Evolutionary conservation across 2,113 vertebrate genomes (phyloP), one percentile per base, ranked within the genome.

Genomic region (Holacanthus passer): DNA sequence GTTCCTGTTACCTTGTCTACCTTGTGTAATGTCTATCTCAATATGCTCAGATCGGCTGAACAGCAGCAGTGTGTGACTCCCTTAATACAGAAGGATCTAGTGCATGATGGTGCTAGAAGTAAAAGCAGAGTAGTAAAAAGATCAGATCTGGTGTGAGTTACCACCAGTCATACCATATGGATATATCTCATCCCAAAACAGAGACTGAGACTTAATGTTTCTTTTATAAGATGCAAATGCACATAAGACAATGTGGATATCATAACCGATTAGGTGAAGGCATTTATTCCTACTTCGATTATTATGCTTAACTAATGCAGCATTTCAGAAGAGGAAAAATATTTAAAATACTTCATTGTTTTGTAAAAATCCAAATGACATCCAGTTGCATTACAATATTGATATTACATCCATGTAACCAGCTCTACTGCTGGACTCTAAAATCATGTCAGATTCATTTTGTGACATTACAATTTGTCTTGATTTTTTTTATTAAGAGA

Each of bases 251-350:
- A 56, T 1, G 4, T 76, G 27, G 39, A 45, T 45, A 3, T n/a
- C 2, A 59, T 10, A 22, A 22, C 6, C 0, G 0, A 13, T 10
- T 3, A 47, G 4, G 14, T 39, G 4, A n/a, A 29, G 11, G 12
- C 4, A 39, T 48, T 37, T 2, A 39, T 56, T 65, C 20, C 17
- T 22, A 12, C 1, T 35, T 50, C 3, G 32, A 3, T 12, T 19
- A 24, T 9, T 17, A 37, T 9, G 19, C 19, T 53, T 0, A 27
- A 47, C 1, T 52, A 41, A 14, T 31, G 7, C 11, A 22, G 39
- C 17, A 31, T 24, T 29, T 16, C n/a, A 32, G 2, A 17, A 29
- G 1, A 32, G 13, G 17, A n/a, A 67, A 14, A 62, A 19, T 7
- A 17, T 11, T 58, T 10, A 14, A 45, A 12, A 31, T 22, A 4